These are phyloP conservation scores for Mythimna lalbum DNA, from an alignment of 2,888 invertebrate genomes.

Conservation along the genomic window DNA sequence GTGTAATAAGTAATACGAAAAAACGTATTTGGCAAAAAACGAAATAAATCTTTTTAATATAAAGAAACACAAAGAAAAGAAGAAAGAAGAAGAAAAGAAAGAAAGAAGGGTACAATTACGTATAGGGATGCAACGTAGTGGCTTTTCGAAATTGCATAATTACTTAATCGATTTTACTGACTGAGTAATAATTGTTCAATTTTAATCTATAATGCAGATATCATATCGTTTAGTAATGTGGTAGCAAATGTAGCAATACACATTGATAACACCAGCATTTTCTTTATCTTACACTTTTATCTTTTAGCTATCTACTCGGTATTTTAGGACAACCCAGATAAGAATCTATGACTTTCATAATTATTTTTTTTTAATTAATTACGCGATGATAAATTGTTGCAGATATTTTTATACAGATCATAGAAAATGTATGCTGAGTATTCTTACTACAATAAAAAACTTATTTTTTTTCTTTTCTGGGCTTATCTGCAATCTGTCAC, in stretches of 20 bases:
- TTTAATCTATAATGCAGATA: constrained; percentile 36
- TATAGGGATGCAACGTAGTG: too few species aligned
- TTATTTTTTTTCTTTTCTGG: too few species aligned
- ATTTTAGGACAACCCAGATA: not conserved
- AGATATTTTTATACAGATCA: not conserved
- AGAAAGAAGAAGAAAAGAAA: too few species aligned
- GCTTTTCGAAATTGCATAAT: too few species aligned
- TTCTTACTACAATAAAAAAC: not conserved
- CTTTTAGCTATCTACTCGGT: not conserved
- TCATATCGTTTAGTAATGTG: constrained; percentile 18
- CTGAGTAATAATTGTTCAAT: constrained; percentile 43
- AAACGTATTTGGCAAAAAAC: too few species aligned
- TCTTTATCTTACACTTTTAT: constrained; percentile 19
- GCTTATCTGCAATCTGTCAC: too few species aligned
- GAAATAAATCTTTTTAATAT: too few species aligned
- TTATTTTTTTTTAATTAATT: too few species aligned
- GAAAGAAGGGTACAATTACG: too few species aligned
- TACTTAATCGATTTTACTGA: not conserved
- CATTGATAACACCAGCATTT: constrained; percentile 10
- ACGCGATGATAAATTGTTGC: too few species aligned
- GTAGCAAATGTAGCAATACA: constrained; percentile 37
- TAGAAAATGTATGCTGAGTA: not conserved
- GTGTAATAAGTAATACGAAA: too few species aligned
- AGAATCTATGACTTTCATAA: not conserved
- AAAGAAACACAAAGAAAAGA: too few species aligned